A percentile compares a stretch with the other conserved stretches of the same genome.
These are phyloP conservation scores for Drosophila pullipes DNA, from an alignment of 2,888 invertebrate genomes.

Conservation along the genomic window DNA sequence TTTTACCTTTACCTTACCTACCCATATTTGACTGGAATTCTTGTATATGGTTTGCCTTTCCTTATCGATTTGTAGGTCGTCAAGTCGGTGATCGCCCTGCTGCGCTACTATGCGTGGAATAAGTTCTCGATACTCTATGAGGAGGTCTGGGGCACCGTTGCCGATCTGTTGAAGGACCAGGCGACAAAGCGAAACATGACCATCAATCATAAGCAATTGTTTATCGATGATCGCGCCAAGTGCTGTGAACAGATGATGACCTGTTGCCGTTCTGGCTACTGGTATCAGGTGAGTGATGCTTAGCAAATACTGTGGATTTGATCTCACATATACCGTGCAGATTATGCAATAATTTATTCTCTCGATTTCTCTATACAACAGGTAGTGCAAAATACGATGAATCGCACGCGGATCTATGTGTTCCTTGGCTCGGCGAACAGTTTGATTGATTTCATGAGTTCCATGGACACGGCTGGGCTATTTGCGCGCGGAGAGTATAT, in stretches of 20 bases:
- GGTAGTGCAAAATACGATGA: slow-evolving; percentile 91
- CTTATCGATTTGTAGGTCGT: slow-evolving; percentile 89
- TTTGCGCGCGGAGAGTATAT: slow-evolving; percentile 97
- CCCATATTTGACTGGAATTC: neutral
- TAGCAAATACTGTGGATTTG: neutral
- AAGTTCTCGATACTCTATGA: slow-evolving; percentile 96
- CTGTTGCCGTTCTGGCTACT: slow-evolving; percentile 92
- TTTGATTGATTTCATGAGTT: slow-evolving; percentile 95
- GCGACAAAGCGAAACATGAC: slow-evolving; percentile 92
- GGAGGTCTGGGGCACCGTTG: slow-evolving; percentile 92
- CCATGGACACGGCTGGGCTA: slow-evolving; percentile 94
- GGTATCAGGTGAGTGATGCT: slow-evolving; percentile 89
- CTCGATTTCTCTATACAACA: slow-evolving; percentile 54
- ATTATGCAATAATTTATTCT: neutral
- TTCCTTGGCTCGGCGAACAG: slow-evolving; percentile 95
- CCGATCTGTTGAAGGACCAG: slow-evolving; percentile 91
- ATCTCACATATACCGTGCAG: neutral
- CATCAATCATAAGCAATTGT: slow-evolving; percentile 91
- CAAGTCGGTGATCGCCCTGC: slow-evolving; percentile 96
- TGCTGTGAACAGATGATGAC: slow-evolving; percentile 91
- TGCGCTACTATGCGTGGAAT: slow-evolving; percentile 96
- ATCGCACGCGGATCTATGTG: slow-evolving; percentile 96
- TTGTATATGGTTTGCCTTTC: slow-evolving; percentile 9
- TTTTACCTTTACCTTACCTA: neutral
- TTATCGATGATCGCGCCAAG: slow-evolving; percentile 89